Conservation (phyloP, 2,113 vertebrate species). For the Choloepus hoffmanni region DNA sequence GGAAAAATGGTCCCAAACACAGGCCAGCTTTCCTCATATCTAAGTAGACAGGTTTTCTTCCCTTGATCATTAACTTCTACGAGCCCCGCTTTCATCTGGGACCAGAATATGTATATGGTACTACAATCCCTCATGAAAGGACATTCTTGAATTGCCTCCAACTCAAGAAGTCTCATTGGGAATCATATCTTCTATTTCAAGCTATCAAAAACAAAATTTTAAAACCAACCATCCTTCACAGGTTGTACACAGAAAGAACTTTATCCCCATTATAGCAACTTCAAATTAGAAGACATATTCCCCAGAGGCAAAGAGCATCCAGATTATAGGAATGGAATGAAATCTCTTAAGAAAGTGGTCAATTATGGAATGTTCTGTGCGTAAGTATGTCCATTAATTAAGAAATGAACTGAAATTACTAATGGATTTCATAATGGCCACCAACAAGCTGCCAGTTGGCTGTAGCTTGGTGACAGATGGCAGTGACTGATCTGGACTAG, state of each 20-base stretch:
- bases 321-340: slow-evolving; percentile 67
- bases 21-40: slow-evolving; percentile 8
- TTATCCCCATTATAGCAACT: neutral
- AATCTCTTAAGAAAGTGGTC: slow-evolving; percentile 73
- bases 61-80: neutral
- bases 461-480: slow-evolving; percentile 78
- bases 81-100: slow-evolving; percentile 13
- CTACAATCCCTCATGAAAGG: slow-evolving; percentile 50
- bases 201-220: slow-evolving; percentile 40
- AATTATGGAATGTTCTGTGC: slow-evolving; percentile 75
- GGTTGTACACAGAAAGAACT: slow-evolving; percentile 34
- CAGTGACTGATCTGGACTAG: slow-evolving; percentile 79
- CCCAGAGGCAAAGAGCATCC: slow-evolving; percentile 36
- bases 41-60: slow-evolving; percentile 28
- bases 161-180: slow-evolving; percentile 24
- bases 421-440: slow-evolving; percentile 75
- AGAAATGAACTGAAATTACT: slow-evolving; percentile 72
- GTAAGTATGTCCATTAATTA: slow-evolving; percentile 76
- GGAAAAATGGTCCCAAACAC: slow-evolving; percentile 14
- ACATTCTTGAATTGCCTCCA: slow-evolving; percentile 58
- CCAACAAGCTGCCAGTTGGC: slow-evolving; percentile 79
- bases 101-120: slow-evolving; percentile 9
- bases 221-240: neutral
- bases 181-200: slow-evolving; percentile 53
- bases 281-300: slow-evolving; percentile 6